A percentile compares a stretch with the other conserved stretches of the same genome.
phyloP scores from a whole-genome alignment of 2,797 vertebrate genomes.

The Onychomys leucogaster region DNA sequence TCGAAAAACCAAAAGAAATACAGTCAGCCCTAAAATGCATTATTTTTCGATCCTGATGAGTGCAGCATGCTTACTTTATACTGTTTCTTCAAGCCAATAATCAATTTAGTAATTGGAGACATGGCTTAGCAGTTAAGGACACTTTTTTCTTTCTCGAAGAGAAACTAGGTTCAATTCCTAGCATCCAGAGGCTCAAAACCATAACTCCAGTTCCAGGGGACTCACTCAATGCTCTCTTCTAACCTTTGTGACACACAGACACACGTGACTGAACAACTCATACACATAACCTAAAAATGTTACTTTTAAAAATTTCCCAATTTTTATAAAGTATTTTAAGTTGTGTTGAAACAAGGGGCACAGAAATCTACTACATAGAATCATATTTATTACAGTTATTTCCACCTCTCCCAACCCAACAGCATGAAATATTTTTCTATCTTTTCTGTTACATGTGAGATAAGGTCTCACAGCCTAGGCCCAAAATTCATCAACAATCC shows the following conservation, averaged over 20 bases:
- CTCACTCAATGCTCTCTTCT: neutral
- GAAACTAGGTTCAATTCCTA: neutral
- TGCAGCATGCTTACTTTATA: neutral
- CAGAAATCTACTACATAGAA: neutral
- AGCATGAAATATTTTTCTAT: neutral
- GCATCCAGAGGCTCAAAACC: neutral
- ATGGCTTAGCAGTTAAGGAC: neutral
- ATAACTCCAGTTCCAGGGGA: neutral
- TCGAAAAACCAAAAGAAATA: too few species aligned
- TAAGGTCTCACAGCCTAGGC: neutral
- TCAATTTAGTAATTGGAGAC: neutral
- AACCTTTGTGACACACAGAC: neutral
- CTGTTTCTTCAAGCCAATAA: slow-evolving; percentile 4
- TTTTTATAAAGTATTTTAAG: neutral
- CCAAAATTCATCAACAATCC: neutral
- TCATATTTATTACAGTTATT: neutral
- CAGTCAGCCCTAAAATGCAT: neutral
- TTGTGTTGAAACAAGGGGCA: neutral
- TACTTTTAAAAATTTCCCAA: neutral
- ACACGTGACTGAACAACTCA: neutral
- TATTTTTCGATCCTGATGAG: neutral
- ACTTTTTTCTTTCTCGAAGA: neutral
- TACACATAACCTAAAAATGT: neutral
- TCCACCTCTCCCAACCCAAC: neutral
- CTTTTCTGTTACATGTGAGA: neutral